phyloP scores from a whole-genome alignment of 1,140 invertebrate genomes.

The Brachionus angularis region DNA sequence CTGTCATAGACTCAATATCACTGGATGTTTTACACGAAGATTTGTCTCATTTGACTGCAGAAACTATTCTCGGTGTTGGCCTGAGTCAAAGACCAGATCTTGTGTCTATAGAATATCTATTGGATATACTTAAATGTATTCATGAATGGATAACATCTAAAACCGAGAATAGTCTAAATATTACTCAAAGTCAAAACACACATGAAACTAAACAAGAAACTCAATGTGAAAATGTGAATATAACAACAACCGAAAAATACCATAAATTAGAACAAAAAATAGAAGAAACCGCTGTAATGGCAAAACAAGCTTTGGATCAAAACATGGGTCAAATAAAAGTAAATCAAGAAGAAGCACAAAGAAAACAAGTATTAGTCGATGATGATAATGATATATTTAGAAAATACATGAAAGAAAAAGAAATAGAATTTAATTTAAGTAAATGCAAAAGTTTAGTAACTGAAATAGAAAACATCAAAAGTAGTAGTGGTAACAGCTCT shows the following conservation, averaged over 20 bases:
- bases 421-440: conserved; percentile 5
- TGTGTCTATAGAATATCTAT: conserved; percentile 51
- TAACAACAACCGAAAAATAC: too few species aligned
- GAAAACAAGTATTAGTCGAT: too few species aligned
- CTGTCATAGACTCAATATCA: conserved; percentile 54
- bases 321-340: background rate
- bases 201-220: background rate
- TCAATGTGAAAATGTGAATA: background rate
- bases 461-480: conserved; percentile 5
- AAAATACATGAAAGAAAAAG: conserved; percentile 25
- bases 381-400: conserved; percentile 23
- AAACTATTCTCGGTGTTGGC: conserved; percentile 46
- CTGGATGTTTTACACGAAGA: conserved; percentile 53
- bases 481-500: conserved; percentile 24
- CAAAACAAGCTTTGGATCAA: background rate
- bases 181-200: background rate
- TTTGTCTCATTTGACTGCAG: conserved; percentile 55
- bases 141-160: conserved; percentile 29
- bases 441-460: background rate
- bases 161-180: background rate
- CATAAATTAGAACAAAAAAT: background rate
- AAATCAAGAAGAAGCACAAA: too few species aligned
- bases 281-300: conserved; percentile 29
- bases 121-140: conserved; percentile 53
- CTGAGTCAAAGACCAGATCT: conserved; percentile 48